phyloP scores from a whole-genome alignment of 2,888 invertebrate species.

The Lithophane ornitopus region DNA sequence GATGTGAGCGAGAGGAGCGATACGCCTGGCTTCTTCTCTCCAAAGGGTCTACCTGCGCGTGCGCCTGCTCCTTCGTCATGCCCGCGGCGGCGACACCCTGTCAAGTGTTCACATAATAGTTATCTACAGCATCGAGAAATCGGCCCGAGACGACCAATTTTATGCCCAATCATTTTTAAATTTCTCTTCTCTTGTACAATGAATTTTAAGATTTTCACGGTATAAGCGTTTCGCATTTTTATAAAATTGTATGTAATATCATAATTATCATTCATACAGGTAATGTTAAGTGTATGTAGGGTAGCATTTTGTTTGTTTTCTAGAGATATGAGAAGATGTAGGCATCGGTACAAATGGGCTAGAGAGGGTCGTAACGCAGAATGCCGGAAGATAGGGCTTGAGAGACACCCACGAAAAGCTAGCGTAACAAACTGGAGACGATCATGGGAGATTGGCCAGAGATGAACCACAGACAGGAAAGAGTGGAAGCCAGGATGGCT shows the following conservation, averaged over 20 bases:
- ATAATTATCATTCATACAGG: no score
- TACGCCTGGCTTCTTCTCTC: conserved; percentile 69
- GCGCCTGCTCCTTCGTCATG: conserved; percentile 84
- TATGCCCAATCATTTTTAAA: conserved; percentile 66
- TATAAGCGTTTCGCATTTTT: conserved; percentile 7
- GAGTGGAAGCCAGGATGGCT: neutral
- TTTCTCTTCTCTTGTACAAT: conserved; percentile 53
- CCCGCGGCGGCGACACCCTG: conserved; percentile 86
- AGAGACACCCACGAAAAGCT: neutral
- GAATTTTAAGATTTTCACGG: conserved; percentile 24
- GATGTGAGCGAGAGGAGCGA: conserved; percentile 79
- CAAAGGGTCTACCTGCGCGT: conserved; percentile 87
- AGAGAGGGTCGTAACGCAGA: no score
- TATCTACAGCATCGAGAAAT: conserved; percentile 78
- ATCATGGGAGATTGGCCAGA: neutral
- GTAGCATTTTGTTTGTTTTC: conserved; percentile 4
- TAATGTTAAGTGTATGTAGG: no score
- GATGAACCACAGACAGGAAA: neutral
- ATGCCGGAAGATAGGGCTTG: neutral
- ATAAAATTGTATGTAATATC: neutral
- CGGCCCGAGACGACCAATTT: conserved; percentile 67
- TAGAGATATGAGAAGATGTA: no score
- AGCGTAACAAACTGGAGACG: neutral
- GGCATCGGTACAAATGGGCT: no score
- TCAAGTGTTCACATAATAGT: conserved; percentile 88